A percentile compares a stretch with the other conserved stretches of the same genome.
Conservation (phyloP, 2,797 vertebrate species). For the Sebastes hopkinsi region DNA sequence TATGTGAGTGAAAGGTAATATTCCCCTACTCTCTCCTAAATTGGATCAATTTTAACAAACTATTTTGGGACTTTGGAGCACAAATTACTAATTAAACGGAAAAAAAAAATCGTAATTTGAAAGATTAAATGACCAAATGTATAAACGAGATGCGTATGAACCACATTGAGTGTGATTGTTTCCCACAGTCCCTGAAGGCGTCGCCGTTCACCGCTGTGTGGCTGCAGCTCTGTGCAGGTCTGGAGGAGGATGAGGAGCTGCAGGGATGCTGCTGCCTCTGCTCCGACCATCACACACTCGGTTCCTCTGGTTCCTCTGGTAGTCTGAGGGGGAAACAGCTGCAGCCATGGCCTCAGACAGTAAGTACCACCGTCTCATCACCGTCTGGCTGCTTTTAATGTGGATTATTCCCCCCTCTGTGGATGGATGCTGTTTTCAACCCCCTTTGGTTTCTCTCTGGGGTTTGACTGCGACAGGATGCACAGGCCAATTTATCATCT, state of each 20-base stretch:
- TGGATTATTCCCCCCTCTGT: neutral
- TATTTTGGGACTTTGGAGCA: accelerated
- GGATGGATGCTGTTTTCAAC: neutral
- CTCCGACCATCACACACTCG: neutral
- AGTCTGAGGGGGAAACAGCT: constrained; percentile 17
- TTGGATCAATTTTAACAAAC: neutral
- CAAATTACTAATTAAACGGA: accelerated
- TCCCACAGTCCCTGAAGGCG: constrained; percentile 39
- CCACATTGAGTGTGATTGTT: accelerated
- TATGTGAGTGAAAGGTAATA: accelerated
- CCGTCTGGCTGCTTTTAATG: neutral
- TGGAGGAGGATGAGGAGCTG: constrained; percentile 45
- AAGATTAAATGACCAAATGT: neutral
- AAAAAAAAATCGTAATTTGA: accelerated
- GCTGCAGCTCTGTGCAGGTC: constrained; percentile 35
- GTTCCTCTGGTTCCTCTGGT: constrained; percentile 21
- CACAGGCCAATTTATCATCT: constrained; percentile 34
- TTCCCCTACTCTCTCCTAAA: neutral
- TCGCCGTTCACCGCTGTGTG: constrained; percentile 15
- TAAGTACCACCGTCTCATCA: constrained; percentile 76
- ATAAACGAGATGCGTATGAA: neutral
- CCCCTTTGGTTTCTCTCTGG: neutral
- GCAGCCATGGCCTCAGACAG: constrained; percentile 85
- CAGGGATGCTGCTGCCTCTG: constrained; percentile 50
- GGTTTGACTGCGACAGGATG: constrained; percentile 7